phyloP scores from a whole-genome alignment of 1,140 invertebrate genomes.

The Drosophila ambigua region DNA sequence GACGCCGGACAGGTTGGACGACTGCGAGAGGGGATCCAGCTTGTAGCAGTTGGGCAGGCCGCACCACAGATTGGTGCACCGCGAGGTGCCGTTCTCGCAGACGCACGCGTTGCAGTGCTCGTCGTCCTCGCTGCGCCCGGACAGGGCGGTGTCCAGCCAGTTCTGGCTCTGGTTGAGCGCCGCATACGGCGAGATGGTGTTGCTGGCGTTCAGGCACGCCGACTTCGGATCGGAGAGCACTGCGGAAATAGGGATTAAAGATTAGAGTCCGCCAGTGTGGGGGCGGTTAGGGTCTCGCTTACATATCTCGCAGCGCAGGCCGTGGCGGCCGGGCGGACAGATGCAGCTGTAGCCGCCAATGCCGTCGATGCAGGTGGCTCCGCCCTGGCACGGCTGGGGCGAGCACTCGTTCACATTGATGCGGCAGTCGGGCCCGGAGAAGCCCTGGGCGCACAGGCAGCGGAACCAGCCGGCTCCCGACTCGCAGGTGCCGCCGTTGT shows the following conservation, averaged over 20 bases:
- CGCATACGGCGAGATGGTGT: conserved; percentile 73
- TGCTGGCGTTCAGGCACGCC: conserved; percentile 69
- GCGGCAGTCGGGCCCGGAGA: conserved; percentile 90
- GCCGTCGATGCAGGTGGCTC: conserved; percentile 91
- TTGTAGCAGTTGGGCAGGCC: conserved; percentile 91
- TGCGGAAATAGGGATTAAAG: conserved; percentile 10
- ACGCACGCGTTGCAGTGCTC: conserved; percentile 93
- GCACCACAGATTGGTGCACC: conserved; percentile 94
- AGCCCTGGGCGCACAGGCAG: conserved; percentile 92
- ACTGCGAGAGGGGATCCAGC: conserved; percentile 82
- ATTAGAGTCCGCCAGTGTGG: neutral
- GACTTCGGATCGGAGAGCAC: conserved; percentile 83
- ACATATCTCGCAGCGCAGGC: conserved; percentile 87
- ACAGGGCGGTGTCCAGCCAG: conserved; percentile 63
- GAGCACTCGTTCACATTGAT: conserved; percentile 92
- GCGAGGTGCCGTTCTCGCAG: conserved; percentile 89
- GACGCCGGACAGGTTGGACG: conserved; percentile 85
- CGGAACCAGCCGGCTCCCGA: conserved; percentile 91
- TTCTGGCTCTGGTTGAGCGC: conserved; percentile 70
- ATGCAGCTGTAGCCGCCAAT: conserved; percentile 91
- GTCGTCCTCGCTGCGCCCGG: conserved; percentile 85
- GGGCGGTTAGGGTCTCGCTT: conserved; percentile 35
- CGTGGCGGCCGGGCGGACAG: conserved; percentile 91
- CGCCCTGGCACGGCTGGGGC: conserved; percentile 92
- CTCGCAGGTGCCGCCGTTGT: conserved; percentile 92